A percentile compares a stretch with the other conserved stretches of the same genome.
Evolutionary conservation across 35 echinoderm and acorn worm species (phyloP).

Genomic region (Ophiothrix spiculata): DNA sequence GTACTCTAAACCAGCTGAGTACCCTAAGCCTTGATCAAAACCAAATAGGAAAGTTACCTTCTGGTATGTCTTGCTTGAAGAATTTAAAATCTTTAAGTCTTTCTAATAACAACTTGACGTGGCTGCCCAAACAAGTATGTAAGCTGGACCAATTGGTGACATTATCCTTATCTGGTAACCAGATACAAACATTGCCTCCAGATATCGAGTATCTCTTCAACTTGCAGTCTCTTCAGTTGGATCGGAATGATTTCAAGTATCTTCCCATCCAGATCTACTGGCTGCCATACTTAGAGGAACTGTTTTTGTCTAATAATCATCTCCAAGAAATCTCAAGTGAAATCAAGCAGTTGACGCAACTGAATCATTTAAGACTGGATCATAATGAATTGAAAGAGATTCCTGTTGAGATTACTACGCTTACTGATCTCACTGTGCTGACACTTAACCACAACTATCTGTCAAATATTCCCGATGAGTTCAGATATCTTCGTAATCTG

Average conservation of each 20-base stretch:
- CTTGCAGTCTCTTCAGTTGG: conserved; percentile 52
- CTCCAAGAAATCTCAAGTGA: conserved; percentile 75
- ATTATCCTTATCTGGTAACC: conserved; percentile 74
- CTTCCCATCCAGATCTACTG: conserved; percentile 91
- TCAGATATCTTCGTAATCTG: conserved; percentile 54
- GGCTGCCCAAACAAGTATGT: conserved; percentile 84
- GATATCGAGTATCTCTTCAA: conserved; percentile 88
- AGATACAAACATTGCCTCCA: conserved; percentile 73
- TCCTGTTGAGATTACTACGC: conserved; percentile 44
- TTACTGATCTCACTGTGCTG: conserved; percentile 49
- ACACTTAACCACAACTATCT: conserved; percentile 56
- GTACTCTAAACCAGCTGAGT: conserved; percentile 31
- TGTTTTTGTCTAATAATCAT: conserved; percentile 64
- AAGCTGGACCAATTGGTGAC: conserved; percentile 78
- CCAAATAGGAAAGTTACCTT: conserved; percentile 57
- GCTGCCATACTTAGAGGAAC: conserved; percentile 79
- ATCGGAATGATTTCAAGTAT: conserved; percentile 71
- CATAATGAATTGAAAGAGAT: conserved; percentile 54
- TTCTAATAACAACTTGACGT: conserved; percentile 76
- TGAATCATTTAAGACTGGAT: conserved; percentile 66
- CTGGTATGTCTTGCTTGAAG: conserved; percentile 45
- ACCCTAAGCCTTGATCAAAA: conserved; percentile 62
- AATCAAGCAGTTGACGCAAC: conserved; percentile 67
- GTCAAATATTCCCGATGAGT: conserved; percentile 28
- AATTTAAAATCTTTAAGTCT: conserved; percentile 54